Conservation (phyloP, 2,888 invertebrate genomes). For the Epinotia nisella region DNA sequence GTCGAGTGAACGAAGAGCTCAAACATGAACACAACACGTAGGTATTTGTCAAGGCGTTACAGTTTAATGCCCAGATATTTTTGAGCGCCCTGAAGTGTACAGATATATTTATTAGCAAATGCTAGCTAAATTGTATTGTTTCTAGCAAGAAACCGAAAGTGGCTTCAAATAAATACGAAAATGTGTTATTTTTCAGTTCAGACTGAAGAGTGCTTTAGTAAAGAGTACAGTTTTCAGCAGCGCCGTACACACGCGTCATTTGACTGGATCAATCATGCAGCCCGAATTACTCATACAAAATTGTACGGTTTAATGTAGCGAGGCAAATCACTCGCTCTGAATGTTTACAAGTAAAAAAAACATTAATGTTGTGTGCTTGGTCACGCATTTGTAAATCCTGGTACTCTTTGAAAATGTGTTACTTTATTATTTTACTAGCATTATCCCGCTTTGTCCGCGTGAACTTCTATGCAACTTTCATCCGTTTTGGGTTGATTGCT, state of each 20-base stretch:
- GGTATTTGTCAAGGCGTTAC: no score
- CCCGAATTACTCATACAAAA: conserved; percentile 57
- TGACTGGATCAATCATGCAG: conserved; percentile 64
- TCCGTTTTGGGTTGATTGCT: no score
- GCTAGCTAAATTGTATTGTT: no score
- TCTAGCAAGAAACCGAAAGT: no score
- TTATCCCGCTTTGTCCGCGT: not conserved
- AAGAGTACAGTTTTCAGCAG: conserved; percentile 47
- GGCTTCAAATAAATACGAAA: no score
- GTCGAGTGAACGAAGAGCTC: no score
- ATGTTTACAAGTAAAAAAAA: conserved; percentile 43
- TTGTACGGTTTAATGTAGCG: conserved; percentile 61
- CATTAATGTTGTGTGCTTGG: not conserved
- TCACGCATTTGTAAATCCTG: conserved; percentile 3
- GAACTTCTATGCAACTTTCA: no score
- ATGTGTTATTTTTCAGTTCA: conserved; percentile 23
- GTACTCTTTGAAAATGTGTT: not conserved
- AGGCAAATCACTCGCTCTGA: conserved; percentile 56
- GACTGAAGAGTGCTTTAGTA: conserved; percentile 41
- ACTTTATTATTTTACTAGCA: not conserved
- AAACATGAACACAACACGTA: no score
- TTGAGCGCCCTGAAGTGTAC: no score
- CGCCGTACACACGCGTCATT: conserved; percentile 56
- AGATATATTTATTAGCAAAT: no score
- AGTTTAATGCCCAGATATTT: no score